Evolutionary conservation across 2,113 vertebrate species (phyloP), one percentile per base, ranked within the genome.

Genomic region (Hemiprocne comata): DNA sequence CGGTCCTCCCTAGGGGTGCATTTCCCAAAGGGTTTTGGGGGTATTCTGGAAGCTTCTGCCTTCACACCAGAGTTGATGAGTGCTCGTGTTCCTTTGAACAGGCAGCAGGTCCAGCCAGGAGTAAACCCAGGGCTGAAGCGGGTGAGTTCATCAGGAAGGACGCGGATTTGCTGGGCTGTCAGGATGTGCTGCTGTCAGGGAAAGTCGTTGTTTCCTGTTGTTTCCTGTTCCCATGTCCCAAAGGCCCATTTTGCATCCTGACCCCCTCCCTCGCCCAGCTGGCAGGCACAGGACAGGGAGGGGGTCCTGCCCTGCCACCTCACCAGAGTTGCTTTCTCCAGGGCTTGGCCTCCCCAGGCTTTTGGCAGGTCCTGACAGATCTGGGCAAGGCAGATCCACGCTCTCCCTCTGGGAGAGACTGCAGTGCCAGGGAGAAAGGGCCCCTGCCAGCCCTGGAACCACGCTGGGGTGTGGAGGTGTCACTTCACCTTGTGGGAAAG

Each of bases 161-260:
- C 10, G 0, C 0, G 0, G 69, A 66, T 72, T 55, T 55, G 40
- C 91, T 69, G 71, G 0, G 1, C 89, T 70, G 23, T 71, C 90
- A 93, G 95, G 85, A 93, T 92, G 94, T 87, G 79, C 75, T 34
- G 62, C 92, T 67, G 28, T 33, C 13, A 1, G 65, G 53, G 34
- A 85, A 94, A 88, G 48, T 34, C 28, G 0, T 48, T 0, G 28
- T 40, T 87, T 91, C 93, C 84, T 89, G 81, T 73, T 86, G 77
- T 19, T 93, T 66, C 78, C 48, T n/a, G 33, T 89, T 87, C 89
- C 48, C 34, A 1, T 29, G 13, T 69, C 38, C 85, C 81, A 86
- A 50, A 33, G 34, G 61, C 38, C 61, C 54, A 42, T 24, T 89
- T 74, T 90, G 38, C 58, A 87, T 86, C 87, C 84, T 48, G 29